These are phyloP conservation scores for Calliscelio sp. DNA, from an alignment of 2,888 invertebrate genomes.

Conservation along the genomic window DNA sequence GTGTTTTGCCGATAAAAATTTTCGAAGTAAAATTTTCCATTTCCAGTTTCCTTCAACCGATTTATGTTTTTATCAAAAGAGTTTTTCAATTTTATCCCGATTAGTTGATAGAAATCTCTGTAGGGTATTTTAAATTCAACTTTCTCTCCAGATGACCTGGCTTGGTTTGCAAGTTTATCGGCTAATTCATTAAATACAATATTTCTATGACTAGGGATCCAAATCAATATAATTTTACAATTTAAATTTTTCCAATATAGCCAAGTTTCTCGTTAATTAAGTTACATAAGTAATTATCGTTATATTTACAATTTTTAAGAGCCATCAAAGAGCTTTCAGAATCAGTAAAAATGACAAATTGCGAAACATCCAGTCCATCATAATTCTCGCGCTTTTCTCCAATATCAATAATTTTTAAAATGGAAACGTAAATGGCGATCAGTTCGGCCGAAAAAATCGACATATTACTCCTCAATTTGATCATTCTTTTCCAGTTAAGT, in stretches of 20 bases:
- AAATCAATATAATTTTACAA: slow-evolving; percentile 1
- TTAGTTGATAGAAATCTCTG: not conserved
- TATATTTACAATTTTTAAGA: no score
- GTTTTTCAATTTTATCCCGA: not conserved
- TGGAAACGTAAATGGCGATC: not conserved
- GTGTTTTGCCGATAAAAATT: not conserved
- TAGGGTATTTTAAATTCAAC: not conserved
- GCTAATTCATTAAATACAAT: not conserved
- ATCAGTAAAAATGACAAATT: slow-evolving; percentile 10
- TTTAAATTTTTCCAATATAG: not conserved
- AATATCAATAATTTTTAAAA: not conserved
- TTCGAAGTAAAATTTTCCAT: not conserved
- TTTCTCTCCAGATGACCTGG: not conserved
- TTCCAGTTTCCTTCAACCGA: not conserved
- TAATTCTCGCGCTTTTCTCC: not conserved
- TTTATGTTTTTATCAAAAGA: not conserved
- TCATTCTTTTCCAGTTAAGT: not conserved
- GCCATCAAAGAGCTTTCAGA: slow-evolving; percentile 5
- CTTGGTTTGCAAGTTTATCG: not conserved
- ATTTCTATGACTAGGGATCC: slow-evolving; percentile 13
- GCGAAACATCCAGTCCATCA: not conserved
- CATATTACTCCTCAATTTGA: not conserved
- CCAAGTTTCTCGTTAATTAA: no score
- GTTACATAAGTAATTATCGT: no score
- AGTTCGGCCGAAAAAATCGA: slow-evolving; percentile 30